Percentiles rank a stretch among this genome's conserved stretches.
These are phyloP conservation scores for Philereme transversata DNA, from an alignment of 2,888 invertebrate species.

Conservation along the genomic window DNA sequence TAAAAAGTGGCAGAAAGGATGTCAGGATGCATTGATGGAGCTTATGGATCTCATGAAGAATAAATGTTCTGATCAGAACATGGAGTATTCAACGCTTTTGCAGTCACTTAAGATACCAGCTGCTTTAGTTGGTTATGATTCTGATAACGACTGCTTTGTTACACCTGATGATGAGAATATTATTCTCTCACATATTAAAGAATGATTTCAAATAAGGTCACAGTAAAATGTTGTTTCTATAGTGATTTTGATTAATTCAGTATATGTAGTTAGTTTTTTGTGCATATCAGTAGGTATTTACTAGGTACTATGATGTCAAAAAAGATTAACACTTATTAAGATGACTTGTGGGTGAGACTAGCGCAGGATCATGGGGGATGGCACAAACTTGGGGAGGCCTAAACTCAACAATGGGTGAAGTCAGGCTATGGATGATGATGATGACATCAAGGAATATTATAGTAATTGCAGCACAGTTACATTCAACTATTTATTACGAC, in stretches of 20 bases:
- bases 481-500: slow-evolving; percentile 15
- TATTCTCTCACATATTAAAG: slow-evolving; percentile 47
- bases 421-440: too few species aligned
- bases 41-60: slow-evolving; percentile 73
- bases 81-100: slow-evolving; percentile 77
- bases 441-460: not conserved
- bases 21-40: slow-evolving; percentile 78
- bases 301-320: too few species aligned
- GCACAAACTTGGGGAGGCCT: too few species aligned
- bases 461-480: slow-evolving; percentile 4
- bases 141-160: slow-evolving; percentile 76
- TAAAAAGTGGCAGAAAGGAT: slow-evolving; percentile 81
- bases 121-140: slow-evolving; percentile 75
- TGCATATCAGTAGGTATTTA: too few species aligned
- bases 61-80: slow-evolving; percentile 67
- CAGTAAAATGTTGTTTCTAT: too few species aligned
- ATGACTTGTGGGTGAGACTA: too few species aligned
- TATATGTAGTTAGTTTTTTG: too few species aligned
- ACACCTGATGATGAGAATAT: slow-evolving; percentile 66
- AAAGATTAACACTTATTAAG: too few species aligned
- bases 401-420: too few species aligned
- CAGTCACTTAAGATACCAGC: slow-evolving; percentile 76
- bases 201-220: too few species aligned
- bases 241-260: too few species aligned
- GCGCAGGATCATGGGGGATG: too few species aligned